Conservation (phyloP, 2,797 vertebrate species). For the Eospalax fontanierii region DNA sequence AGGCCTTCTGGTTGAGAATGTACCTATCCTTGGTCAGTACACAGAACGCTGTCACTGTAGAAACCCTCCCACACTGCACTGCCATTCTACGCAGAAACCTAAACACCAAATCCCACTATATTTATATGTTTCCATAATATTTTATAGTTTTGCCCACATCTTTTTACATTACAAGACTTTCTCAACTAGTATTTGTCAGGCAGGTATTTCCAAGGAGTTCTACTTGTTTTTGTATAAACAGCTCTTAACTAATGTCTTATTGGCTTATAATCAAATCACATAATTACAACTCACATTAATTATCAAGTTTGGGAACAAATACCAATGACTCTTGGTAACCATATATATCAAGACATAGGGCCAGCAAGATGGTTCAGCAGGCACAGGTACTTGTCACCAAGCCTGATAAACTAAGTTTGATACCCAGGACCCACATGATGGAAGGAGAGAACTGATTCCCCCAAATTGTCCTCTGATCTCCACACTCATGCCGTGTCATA, state of each 20-base stretch:
- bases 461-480: too few species aligned
- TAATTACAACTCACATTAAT: conserved; percentile 30
- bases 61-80: neutral
- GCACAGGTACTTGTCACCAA: neutral
- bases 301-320: neutral
- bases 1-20: neutral
- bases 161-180: conserved; percentile 55
- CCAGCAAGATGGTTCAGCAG: neutral
- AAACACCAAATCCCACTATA: neutral
- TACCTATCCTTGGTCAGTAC: neutral
- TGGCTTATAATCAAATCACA: conserved; percentile 48
- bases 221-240: conserved; percentile 1
- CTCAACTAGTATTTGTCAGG: conserved; percentile 38
- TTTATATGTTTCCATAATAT: neutral
- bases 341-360: neutral
- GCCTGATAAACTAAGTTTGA: neutral
- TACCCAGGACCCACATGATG: neutral
- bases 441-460: neutral
- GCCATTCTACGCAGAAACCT: neutral
- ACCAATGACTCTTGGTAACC: conserved; percentile 6
- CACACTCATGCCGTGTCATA: neutral
- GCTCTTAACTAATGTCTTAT: conserved; percentile 22
- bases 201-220: conserved; percentile 40
- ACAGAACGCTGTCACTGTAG: neutral
- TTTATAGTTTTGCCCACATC: conserved; percentile 25